Base-by-base conservation (phyloP, 2,113 vertebrate genomes). In the Periophthalmodon schlosseri region DNA sequence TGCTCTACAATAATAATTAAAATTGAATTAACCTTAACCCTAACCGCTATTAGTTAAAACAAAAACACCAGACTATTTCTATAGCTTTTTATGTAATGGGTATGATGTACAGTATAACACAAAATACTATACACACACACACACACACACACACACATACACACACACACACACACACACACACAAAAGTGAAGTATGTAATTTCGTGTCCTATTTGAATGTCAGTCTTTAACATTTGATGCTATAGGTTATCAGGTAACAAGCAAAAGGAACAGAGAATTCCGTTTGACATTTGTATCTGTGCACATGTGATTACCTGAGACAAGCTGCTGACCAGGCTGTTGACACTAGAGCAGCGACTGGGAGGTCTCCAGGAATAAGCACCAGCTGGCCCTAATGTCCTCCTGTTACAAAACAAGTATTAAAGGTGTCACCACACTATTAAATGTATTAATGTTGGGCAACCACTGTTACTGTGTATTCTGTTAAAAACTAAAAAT, bases 261-360 rank as follows among this genome's bases (percentile, higher is more conserved):
- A 12, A 9, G 10, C 16, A 39, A 65, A 65, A 12, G 34, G 7
- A 39, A 65, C 15, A 63, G 60, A 63, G 28, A 63, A 18, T 63
- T 14, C 14, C 33, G 15, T 63, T 65, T 44, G 34, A 65, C 63
- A 39, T 34, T 63, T 69, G 18, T n/a, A 8, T 21, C 11, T 2
- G 16, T 34, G 20, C 52, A 3, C n/a, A 24, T 13, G 5, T 56
- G 68, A 67, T 70, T 83, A 89, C 89, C 87, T 87, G 84, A 56
- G 96, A 91, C 86, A 94, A 96, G 84, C 65, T 95, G 95, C 96
- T 96, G 70, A 96, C 91, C 73, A 99, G 89, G 65, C 97, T 99
- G 93, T 93, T 97, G 92, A 98, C 92, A 79, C 97, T 99, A 87
- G 97, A 99, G 88, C 95, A 97, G 58, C 96, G 95, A 90, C 96